Base-by-base conservation (phyloP, 1,140 invertebrate genomes). In the Globodera ellingtonae region DNA sequence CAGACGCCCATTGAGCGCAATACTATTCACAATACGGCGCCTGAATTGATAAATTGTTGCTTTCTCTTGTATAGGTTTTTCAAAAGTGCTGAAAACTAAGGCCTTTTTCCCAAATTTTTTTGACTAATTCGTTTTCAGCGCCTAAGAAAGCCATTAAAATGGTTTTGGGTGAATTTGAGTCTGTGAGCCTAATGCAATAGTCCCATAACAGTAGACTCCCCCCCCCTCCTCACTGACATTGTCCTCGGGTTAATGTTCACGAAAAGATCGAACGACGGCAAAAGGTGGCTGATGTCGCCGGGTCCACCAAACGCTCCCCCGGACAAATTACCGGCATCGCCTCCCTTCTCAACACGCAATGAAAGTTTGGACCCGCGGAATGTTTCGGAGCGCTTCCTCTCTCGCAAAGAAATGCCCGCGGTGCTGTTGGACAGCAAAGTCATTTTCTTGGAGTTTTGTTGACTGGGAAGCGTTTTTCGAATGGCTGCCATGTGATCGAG, bases 201-300 rank as follows among this genome's bases (percentile, higher is more conserved):
- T 3, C 35, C 35, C 35, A 35, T 35, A 35, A 35, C 35, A 35
- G 35, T 2, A 35, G 35, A 35, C 24, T 1, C 35, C 35, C 35
- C 35, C 35, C 35, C 35, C 35, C 35, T 2, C 35, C 35, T 35
- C 50, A 62, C 91, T 75, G 95, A 91, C 95, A 99, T 96, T 86
- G 95, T 97, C 65, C 95, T 91, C 0, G 96, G 97, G 92, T 98
- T 98, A 48, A 98, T 95, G 90, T 98, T 97, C 86, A 94, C 95
- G 86, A 97, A 97, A 90, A 97, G 97, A 90, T 97, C 95, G 89
- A 97, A 95, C 3, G 81, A 83, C 15, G 84, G 83, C 46, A 84
- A 89, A 84, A 90, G 89, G 24, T 88, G 87, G 9, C 90, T 73
- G 0, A 89, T 86, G 73, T 84, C 83, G 70, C 67, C 81, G 5